Conservation (phyloP, 1,140 invertebrate species). For the Gonatopus flavifemur region DNA sequence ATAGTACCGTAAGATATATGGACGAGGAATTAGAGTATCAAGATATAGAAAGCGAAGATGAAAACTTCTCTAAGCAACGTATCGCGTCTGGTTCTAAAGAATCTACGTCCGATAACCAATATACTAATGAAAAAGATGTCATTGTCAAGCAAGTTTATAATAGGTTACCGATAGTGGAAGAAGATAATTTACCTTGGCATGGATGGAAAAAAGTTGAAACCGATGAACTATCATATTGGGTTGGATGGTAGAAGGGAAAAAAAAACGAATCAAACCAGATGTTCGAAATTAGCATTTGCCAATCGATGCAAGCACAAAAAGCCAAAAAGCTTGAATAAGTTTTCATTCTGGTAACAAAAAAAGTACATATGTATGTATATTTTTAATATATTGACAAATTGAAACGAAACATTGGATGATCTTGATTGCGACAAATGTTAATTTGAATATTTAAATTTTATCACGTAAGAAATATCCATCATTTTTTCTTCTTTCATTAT, state of each 20-base stretch:
- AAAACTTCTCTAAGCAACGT: neutral
- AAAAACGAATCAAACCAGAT: no score
- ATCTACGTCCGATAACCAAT: neutral
- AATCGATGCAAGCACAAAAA: no score
- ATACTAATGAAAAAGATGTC: neutral
- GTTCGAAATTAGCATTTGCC: no score
- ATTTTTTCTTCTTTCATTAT: no score
- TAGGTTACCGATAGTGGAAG: conserved; percentile 10
- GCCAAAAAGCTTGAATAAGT: no score
- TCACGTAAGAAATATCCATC: no score
- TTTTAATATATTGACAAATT: no score
- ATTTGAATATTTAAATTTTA: no score
- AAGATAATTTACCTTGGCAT: conserved; percentile 43
- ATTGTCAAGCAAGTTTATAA: neutral
- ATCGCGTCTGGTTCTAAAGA: neutral
- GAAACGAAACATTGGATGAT: no score
- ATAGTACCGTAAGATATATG: conserved; percentile 48
- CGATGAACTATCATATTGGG: conserved; percentile 34
- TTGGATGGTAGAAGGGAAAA: conserved; percentile 31
- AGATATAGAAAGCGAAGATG: conserved; percentile 49
- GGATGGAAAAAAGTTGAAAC: conserved; percentile 47
- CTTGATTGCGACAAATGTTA: no score
- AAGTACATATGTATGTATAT: no score
- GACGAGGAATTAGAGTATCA: conserved; percentile 49
- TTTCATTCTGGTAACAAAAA: no score